Conservation (phyloP, 2,113 vertebrate species). For the Sialia sialis region DNA sequence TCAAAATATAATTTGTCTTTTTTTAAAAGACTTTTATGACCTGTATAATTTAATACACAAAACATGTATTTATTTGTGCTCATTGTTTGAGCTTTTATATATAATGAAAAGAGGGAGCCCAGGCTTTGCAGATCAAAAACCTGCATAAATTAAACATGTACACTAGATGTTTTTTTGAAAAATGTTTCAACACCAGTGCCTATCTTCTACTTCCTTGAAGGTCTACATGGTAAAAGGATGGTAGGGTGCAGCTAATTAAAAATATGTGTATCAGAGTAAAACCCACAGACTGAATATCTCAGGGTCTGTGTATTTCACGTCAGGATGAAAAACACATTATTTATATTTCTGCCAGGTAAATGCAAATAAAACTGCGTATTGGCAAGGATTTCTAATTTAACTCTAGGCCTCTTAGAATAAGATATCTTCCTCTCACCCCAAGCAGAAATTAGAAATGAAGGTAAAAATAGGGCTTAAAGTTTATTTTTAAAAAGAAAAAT, state of each 20-base stretch:
- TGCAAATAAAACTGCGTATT: slow-evolving; percentile 15
- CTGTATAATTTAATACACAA: neutral
- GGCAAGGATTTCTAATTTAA: slow-evolving; percentile 25
- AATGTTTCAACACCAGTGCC: neutral
- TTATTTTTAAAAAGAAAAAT: slow-evolving; percentile 55
- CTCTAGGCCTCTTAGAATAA: neutral
- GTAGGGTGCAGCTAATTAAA: neutral
- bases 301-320: neutral
- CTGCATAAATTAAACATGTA: neutral
- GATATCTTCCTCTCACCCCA: neutral
- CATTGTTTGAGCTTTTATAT: neutral
- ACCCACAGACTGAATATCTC: neutral
- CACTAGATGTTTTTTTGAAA: neutral
- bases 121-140: neutral
- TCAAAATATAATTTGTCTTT: neutral
- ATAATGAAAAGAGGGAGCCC: neutral
- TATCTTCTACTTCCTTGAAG: neutral
- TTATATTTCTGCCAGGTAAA: slow-evolving; percentile 31
- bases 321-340: slow-evolving; percentile 21
- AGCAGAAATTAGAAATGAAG: slow-evolving; percentile 22
- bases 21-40: neutral
- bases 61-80: neutral
- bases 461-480: neutral
- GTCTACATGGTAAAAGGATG: neutral
- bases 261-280: neutral